Conservation (phyloP, 2,797 vertebrate species). For the Taeniopygia guttata region DNA sequence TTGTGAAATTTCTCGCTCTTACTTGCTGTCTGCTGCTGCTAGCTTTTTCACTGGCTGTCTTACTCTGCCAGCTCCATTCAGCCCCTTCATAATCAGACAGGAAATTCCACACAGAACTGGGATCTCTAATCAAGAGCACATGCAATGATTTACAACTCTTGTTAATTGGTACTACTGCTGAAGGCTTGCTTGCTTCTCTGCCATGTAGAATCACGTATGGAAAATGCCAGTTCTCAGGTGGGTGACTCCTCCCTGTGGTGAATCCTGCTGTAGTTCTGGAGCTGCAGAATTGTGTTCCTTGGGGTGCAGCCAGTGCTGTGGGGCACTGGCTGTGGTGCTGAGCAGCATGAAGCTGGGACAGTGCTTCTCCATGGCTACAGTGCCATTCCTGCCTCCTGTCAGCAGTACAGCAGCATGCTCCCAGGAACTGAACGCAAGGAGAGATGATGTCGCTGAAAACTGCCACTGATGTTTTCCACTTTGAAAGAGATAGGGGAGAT, state of each 20-base stretch:
- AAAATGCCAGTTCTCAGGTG: neutral
- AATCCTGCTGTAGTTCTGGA: neutral
- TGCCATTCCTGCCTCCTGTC: neutral
- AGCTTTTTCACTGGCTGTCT: neutral
- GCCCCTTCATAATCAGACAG: neutral
- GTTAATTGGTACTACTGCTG: neutral
- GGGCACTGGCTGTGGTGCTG: too few relatives aligned
- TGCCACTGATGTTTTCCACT: neutral
- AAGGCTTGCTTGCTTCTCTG: neutral
- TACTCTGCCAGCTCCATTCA: neutral
- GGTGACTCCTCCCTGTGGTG: neutral
- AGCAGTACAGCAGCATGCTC: neutral
- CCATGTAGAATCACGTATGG: neutral
- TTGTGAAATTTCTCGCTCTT: neutral
- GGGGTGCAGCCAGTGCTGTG: neutral
- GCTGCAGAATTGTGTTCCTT: neutral
- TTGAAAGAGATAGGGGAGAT: neutral
- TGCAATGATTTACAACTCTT: neutral
- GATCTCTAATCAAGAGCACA: slow-evolving; percentile 5
- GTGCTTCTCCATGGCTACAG: neutral
- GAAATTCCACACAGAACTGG: neutral
- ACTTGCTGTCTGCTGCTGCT: neutral
- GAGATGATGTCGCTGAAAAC: accelerated
- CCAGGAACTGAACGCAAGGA: neutral
- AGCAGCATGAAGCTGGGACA: neutral